Percentiles rank a stretch among this genome's conserved stretches.
Conservation (phyloP, 1,140 invertebrate genomes). For the Eupristina koningsbergeri region DNA sequence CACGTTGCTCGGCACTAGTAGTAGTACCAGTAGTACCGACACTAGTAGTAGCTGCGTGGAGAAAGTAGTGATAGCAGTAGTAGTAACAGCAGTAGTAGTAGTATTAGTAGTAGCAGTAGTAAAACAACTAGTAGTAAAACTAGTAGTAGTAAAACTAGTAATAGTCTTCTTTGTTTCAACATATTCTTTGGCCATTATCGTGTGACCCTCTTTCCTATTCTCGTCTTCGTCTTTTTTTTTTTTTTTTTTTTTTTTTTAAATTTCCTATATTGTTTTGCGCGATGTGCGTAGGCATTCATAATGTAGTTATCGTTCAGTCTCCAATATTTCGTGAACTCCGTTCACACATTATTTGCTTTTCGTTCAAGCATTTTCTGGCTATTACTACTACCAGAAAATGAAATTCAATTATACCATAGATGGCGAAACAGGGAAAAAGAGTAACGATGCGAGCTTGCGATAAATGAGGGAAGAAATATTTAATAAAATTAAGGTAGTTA, state of each 20-base stretch:
- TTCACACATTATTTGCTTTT: not conserved
- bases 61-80: no score
- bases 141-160: not conserved
- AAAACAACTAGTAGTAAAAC: no score
- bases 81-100: no score
- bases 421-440: no score
- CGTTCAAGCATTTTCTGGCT: no score
- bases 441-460: no score
- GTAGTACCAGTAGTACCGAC: no score
- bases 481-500: no score
- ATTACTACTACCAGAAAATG: not conserved
- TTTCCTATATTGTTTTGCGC: not conserved
- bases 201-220: not conserved
- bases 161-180: not conserved
- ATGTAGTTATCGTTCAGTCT: not conserved
- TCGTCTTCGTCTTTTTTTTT: not conserved
- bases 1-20: not conserved
- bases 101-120: no score
- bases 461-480: no score
- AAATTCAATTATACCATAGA: not conserved
- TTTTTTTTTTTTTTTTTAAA: not conserved
- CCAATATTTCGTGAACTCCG: not conserved
- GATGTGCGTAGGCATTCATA: not conserved
- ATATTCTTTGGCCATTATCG: not conserved
- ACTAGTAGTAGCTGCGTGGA: no score